Evolutionary conservation across 2,888 invertebrate genomes (phyloP), one percentile per base, ranked within the genome.

Genomic region (Itoplectis maculator): DNA sequence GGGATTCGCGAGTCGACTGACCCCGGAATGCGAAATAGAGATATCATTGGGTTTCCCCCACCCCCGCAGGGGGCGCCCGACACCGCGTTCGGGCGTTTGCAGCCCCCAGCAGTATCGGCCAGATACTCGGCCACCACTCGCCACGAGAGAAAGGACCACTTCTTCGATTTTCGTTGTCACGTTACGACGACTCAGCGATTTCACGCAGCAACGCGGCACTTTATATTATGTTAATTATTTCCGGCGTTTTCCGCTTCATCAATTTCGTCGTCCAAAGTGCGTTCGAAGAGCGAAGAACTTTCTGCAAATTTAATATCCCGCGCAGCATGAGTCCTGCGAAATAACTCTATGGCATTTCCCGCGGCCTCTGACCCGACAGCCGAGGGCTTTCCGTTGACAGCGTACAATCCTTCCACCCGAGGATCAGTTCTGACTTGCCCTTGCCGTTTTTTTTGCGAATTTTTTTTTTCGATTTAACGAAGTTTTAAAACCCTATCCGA

Each of bases 1-100:
- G 88, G 88, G 83, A 84, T 85, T 87, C 88, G 88, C 88, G 86
- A 85, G 86, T 77, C 90, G 88, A 90, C 90, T 90, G 90, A 86
- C 89, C 86, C 77, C 77, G 61, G 81, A 84, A 84, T 82, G 86
- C 87, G 80, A 87, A 85, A 85, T 85, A 81, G 84, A 82, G 73
- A 84, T 85, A 78, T 84, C 82, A 82, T 83, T 78, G 74, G 72
- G 66, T 74, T 78, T 77, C 82, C 56, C 74, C 68, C 74, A 23
- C 68, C 54, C 56, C 37, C 42, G 8, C 6, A 15, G 29, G 3
- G 29, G 3, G 29, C 29, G 15, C 1, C 40, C n/a, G 7, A 29
- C 68, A 37, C 75, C 68, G 45, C 47, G 45, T 42, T 23, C 61
- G 61, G n/a, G 47, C 72, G 65, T 74, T 76, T 5, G 29, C 23